phyloP scores from a whole-genome alignment of 2,797 vertebrate species.

The Rachycentron canadum region DNA sequence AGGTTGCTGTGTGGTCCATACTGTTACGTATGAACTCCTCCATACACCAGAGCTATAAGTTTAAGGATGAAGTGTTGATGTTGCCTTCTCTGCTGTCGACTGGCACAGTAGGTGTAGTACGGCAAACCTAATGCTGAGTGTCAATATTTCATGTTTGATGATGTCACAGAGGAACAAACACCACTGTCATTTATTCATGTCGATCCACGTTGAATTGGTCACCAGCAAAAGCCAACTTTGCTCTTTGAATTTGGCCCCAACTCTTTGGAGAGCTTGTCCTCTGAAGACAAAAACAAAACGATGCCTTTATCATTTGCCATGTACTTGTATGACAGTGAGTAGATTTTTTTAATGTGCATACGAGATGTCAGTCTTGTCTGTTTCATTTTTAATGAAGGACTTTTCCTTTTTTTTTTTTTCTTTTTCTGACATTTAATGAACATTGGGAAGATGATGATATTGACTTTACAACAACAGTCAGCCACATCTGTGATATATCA shows the following conservation, averaged over 20 bases:
- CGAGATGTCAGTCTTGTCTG: neutral
- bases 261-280: neutral
- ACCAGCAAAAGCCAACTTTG: conserved; percentile 14
- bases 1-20: neutral
- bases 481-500: conserved; percentile 25
- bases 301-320: conserved; percentile 51
- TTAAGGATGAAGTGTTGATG: conserved; percentile 8
- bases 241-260: neutral
- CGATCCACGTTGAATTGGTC: conserved; percentile 16
- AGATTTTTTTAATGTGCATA: conserved; percentile 13
- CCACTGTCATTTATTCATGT: neutral
- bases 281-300: conserved; percentile 12
- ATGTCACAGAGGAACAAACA: conserved; percentile 18
- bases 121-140: neutral
- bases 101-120: conserved; percentile 2
- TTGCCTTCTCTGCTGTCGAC: neutral
- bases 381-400: conserved; percentile 35
- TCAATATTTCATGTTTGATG: conserved; percentile 1
- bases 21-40: neutral
- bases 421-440: conserved; percentile 10
- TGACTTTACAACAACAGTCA: neutral
- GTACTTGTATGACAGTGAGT: neutral
- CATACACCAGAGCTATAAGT: conserved; percentile 5
- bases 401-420: neutral
- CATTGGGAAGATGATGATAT: neutral